Conservation (phyloP, 2,888 invertebrate species). For the Scaptodrosophila latifasciaeformis region DNA sequence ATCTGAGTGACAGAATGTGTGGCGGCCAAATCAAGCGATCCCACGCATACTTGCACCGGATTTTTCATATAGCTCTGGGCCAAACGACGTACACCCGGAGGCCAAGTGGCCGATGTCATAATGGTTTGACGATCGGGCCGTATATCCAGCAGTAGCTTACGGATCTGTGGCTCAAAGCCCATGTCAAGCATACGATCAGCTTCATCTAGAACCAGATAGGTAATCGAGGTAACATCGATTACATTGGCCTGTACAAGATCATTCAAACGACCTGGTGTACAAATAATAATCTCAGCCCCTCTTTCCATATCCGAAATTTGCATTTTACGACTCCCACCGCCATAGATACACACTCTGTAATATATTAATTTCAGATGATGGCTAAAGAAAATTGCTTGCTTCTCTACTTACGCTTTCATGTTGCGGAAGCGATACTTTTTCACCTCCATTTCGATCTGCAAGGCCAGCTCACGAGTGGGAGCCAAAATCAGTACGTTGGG, state of each 20-base stretch:
- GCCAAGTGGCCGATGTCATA: constrained; percentile 99
- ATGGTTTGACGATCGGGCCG: constrained; percentile 94
- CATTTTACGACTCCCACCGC: constrained; percentile 87
- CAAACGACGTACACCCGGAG: constrained; percentile 87
- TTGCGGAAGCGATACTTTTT: constrained; percentile 90
- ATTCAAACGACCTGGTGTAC: constrained; percentile 94
- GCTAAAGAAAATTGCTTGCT: background rate
- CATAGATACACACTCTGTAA: constrained; percentile 89
- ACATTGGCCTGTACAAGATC: constrained; percentile 86
- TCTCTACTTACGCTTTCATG: constrained; percentile 83
- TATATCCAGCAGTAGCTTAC: constrained; percentile 86
- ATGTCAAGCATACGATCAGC: constrained; percentile 91
- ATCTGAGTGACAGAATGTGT: constrained; percentile 90
- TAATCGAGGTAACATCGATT: constrained; percentile 86
- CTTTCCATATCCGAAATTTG: constrained; percentile 84
- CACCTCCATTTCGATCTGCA: constrained; percentile 94
- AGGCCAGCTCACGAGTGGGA: constrained; percentile 93
- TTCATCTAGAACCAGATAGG: constrained; percentile 94
- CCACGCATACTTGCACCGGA: constrained; percentile 93
- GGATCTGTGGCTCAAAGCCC: constrained; percentile 92
- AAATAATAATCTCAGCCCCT: constrained; percentile 96
- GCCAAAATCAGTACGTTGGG: constrained; percentile 92
- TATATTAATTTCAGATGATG: background rate
- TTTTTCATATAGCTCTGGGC: constrained; percentile 91
- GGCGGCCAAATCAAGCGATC: constrained; percentile 90